A percentile compares a stretch with the other conserved stretches of the same genome.
These are phyloP conservation scores for Pseudomyrmex pallidus DNA, from an alignment of 1,140 invertebrate species.

Conservation along the genomic window DNA sequence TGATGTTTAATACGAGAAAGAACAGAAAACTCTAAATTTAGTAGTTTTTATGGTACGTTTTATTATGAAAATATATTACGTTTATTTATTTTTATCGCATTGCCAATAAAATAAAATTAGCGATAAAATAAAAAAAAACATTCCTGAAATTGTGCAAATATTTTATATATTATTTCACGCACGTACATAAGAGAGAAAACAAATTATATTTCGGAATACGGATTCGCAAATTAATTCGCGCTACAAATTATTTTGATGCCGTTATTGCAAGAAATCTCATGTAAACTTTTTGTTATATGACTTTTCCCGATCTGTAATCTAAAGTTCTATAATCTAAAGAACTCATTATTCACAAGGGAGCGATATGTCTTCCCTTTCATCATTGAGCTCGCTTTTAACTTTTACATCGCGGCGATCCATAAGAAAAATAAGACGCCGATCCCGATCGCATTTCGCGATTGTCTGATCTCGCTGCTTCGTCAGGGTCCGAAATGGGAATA, in stretches of 20 bases:
- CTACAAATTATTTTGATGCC: neutral
- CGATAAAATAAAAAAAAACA: neutral
- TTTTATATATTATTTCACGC: neutral
- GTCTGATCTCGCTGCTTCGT: constrained; percentile 26
- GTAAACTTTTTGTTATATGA: neutral
- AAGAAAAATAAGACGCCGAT: constrained; percentile 40
- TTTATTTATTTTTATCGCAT: neutral
- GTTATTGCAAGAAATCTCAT: constrained; percentile 17
- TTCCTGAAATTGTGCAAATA: neutral
- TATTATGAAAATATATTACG: neutral
- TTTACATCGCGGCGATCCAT: constrained; percentile 15
- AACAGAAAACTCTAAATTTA: neutral
- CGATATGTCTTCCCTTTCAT: constrained; percentile 66
- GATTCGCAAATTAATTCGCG: neutral
- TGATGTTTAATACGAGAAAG: neutral
- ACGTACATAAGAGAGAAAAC: neutral
- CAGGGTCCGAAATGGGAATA: constrained; percentile 43
- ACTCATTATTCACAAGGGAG: constrained; percentile 69
- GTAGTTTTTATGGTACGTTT: neutral
- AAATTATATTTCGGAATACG: neutral
- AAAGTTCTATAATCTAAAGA: constrained; percentile 5
- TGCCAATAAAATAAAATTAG: constrained; percentile 1
- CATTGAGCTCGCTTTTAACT: constrained; percentile 60
- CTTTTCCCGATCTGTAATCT: neutral
- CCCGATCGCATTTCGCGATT: constrained; percentile 46